Evolutionary conservation across 2,113 vertebrate species (phyloP), one percentile per base, ranked within the genome.

Genomic region (Telmatochromis sp.): DNA sequence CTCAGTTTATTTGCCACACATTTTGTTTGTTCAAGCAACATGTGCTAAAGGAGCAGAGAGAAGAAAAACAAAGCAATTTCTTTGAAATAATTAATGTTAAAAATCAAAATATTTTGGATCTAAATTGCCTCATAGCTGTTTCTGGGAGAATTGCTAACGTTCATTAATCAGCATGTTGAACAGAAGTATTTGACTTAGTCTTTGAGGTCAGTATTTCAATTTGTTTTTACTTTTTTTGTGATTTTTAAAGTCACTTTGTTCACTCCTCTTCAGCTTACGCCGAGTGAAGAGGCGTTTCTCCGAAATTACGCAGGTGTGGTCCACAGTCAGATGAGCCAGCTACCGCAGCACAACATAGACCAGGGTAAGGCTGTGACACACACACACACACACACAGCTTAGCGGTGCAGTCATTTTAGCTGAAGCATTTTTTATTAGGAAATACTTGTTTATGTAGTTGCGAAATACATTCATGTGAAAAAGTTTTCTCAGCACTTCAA

Each of bases 271-370:
- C 96, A 99, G 99, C 97, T 99, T 89, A 99, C 98, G 3, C 97
- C 97, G 40, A 99, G 96, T 9, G 99, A 99, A 96, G 99, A 99
- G 92, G 98, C 98, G 68, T 99, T 99, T 95, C 97, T 99, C 91
- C 98, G 98, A 85, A 98, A 97, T 2, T 99, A 99, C 1, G 98
- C 98, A 1, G 98, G 98, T 50, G 98, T 99, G 92, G 98, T 98
- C 93, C 98, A 96, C 96, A 99, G 97, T 96, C 99, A 99, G 96
- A 98, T 99, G 93, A 99, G 98, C 96, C 98, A 99, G 92, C 97
- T 99, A 80, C 99, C 99, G 17, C 98, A 98, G 96, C 99, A 99
- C 96, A 97, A 98, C 82, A 99, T 99, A 82, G 98, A 99, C 94
- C 98, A 99, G 97, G 98, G 98, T 99, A 96, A 98, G 92, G 7